These are phyloP conservation scores for Strix uralensis DNA, from an alignment of 2,113 vertebrate genomes.

Conservation along the genomic window DNA sequence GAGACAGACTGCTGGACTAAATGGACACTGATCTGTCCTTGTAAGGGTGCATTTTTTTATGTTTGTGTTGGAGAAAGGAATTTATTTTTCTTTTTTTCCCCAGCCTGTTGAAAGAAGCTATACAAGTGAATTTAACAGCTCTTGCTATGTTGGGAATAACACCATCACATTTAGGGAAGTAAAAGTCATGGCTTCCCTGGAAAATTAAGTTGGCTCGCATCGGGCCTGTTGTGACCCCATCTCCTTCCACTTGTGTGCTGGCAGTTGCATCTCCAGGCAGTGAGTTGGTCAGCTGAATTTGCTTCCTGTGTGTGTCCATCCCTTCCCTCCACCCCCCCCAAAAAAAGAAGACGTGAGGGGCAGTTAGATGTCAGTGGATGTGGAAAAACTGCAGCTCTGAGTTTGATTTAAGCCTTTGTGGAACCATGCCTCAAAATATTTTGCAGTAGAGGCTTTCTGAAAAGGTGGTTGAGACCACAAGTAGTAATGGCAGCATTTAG, in stretches of 20 bases:
- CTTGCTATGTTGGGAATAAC: background rate
- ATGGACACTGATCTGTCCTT: background rate
- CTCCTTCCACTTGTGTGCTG: background rate
- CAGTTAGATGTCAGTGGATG: background rate
- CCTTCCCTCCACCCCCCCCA: too few species aligned
- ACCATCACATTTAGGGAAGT: background rate
- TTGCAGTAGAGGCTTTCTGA: background rate
- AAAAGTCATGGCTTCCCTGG: background rate
- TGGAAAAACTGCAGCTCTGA: background rate
- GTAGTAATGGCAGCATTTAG: background rate
- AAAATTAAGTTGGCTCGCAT: background rate
- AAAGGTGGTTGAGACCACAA: background rate
- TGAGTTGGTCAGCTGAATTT: background rate
- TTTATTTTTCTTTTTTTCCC: background rate
- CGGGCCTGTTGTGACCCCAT: background rate
- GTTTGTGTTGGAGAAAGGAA: background rate
- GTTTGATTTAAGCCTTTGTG: background rate
- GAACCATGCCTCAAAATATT: background rate
- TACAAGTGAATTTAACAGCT: background rate
- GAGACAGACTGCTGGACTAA: background rate
- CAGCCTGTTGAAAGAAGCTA: background rate
- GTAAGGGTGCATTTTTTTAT: background rate
- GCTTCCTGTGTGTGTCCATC: background rate
- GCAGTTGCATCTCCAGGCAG: rapidly evolving
- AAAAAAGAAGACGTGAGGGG: too few species aligned